phyloP scores from a whole-genome alignment of 2,797 vertebrate genomes.

The Anomalospiza imberbis region DNA sequence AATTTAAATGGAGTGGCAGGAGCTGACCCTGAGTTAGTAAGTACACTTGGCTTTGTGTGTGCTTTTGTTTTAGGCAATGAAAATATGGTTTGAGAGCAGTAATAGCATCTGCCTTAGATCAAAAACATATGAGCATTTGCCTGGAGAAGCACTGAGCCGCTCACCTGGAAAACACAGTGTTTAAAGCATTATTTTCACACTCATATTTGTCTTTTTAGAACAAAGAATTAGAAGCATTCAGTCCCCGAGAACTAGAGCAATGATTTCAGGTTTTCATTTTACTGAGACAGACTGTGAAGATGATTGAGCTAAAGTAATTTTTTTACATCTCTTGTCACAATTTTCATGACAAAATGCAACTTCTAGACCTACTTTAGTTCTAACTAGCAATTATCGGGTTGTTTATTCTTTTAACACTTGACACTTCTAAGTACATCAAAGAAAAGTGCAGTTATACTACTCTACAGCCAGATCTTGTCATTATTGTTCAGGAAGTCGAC shows the following conservation, averaged over 20 bases:
- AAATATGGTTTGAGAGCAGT: background rate
- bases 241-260: background rate
- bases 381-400: background rate
- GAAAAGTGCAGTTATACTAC: background rate
- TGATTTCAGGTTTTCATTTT: constrained; percentile 5
- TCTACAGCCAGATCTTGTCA: background rate
- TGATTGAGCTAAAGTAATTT: constrained; percentile 21
- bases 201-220: background rate
- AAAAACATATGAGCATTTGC: background rate
- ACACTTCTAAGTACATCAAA: constrained; percentile 36
- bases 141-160: background rate
- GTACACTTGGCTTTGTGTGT: background rate
- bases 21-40: background rate
- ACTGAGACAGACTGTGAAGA: background rate
- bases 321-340: constrained; percentile 13
- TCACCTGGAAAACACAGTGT: constrained; percentile 4
- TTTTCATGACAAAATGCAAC: constrained; percentile 30
- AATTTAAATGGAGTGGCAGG: background rate
- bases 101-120: background rate
- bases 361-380: constrained; percentile 42
- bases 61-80: background rate
- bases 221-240: background rate
- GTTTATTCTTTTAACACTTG: constrained; percentile 45
- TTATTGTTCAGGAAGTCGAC: background rate
- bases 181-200: constrained; percentile 28